Base-by-base conservation (phyloP, 1,140 invertebrate species). In the Drosophila malerkotliana region DNA sequence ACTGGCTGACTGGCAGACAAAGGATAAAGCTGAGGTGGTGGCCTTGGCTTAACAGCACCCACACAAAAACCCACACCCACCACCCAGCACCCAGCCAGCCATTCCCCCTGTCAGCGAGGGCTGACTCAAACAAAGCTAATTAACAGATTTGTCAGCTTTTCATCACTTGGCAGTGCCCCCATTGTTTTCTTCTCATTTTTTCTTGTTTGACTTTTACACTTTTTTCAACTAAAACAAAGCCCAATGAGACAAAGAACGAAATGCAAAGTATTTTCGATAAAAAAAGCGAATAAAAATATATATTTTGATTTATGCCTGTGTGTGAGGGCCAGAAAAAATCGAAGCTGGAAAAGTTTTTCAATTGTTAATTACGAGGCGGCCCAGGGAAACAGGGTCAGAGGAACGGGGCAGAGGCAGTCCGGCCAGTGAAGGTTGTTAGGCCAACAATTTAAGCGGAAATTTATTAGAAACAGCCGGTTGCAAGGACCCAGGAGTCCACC, bases 91-190 rank as follows among this genome's bases (percentile, higher is more conserved):
- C 28, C 41, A 34, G 28, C 14, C 34, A 4, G 32, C 34, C 32
- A 10, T 9, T 8, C 41, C 4, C 21, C 48, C 48, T 21, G 34
- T 39, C 69, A 18, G 48, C 47, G 8, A 30, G 71, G 64, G 79
- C 71, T 88, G 76, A 77, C 68, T 83, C 83, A 89, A 83, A 88
- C 83, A 88, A 88, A 88, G 83, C 83, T 88, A 88, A 88, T 88
- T 88, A 88, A 89, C 83, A 88, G 83, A 88, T 88, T 88, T 88
- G 83, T 88, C 83, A 88, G 83, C 83, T 88, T 88, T 88, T 85
- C 82, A 88, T 85, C 82, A 85, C 82, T 88, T 74, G 68, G 60
- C 63, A 55, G 61, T 34, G 74, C 76, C 67, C 55, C 49, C 52
- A 69, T 56, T 69, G 61, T 69, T 68, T 67, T 48, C 32, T 51